Base-by-base conservation (phyloP, 2,888 invertebrate genomes). In the Apodemia hepburni region DNA sequence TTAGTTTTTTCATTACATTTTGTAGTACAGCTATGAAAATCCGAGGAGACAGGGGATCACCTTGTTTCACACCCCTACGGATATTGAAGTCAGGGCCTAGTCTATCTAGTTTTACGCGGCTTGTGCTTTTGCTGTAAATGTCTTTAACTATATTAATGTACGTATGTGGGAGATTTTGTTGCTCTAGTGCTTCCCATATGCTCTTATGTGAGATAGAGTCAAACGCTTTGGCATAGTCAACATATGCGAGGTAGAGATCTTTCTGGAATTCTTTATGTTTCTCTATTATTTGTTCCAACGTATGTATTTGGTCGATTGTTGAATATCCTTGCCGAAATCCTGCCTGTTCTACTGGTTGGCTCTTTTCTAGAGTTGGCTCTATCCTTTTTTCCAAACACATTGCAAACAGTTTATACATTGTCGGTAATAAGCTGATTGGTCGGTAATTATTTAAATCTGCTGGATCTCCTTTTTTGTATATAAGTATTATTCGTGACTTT, bases 161-260 rank as follows among this genome's bases (percentile, higher is more conserved):
- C 33, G 35, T 54, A 12, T 11, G 15, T 27, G 11, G 18, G 12
- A 60, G 29, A 29, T 58, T 58, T 17, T 58, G 35, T 2, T 29
- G 29, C 33, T 33, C 29, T 27, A 47, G 42, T 7, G 60, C 60
- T 22, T 42, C 38, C 58, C 58, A 58, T 35, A 38, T 33, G 29
- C 58, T 58, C 5, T 5, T 17, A 8, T 54, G 35, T 49, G 49
- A 18, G 6, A 62, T 29, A 18, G 58, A 61, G 29, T 66, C 60
- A 58, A 63, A 64, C n/a, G 64, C 65, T 42, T 64, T 66, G 12
- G 42, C 22, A 42, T 61, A 65, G 22, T 67, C 67, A 17, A 67
- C n/a, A 47, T 64, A 67, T 15, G 64, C 65, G 4, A 65, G 9
- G 27, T 64, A 22, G 22, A 22, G 22, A 22, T 22, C 22, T 22